Conservation (phyloP, 1,140 invertebrate genomes). For the Hylaeus volcanicus region DNA sequence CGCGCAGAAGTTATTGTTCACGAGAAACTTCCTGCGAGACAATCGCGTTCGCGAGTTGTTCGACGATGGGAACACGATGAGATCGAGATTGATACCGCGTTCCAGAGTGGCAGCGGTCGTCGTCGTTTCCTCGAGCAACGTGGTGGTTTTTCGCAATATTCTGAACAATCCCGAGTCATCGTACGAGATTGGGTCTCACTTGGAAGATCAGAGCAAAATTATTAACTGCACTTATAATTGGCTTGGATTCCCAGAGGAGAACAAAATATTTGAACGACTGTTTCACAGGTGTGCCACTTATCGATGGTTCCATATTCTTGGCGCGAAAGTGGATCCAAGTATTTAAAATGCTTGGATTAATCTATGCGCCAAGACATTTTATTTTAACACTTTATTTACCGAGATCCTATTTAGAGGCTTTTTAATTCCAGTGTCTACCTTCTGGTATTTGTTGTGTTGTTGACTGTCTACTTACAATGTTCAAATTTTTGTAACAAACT, state of each 20-base stretch:
- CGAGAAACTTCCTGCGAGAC: constrained; percentile 92
- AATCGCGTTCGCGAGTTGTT: constrained; percentile 95
- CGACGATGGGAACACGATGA: constrained; percentile 83
- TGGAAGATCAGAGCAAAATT: constrained; percentile 95
- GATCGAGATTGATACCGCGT: constrained; percentile 88
- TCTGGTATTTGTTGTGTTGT: too few relatives aligned
- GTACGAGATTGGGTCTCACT: constrained; percentile 97
- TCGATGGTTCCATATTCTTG: not conserved
- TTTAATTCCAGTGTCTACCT: too few relatives aligned
- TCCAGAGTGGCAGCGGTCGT: constrained; percentile 94
- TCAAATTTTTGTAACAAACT: too few relatives aligned
- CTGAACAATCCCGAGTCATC: constrained; percentile 94
- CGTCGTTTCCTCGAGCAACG: constrained; percentile 94
- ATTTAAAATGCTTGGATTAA: too few relatives aligned
- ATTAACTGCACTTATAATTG: constrained; percentile 97
- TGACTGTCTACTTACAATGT: too few relatives aligned
- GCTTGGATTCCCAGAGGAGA: constrained; percentile 90
- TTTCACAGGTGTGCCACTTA: constrained; percentile 86
- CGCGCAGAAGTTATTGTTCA: constrained; percentile 90
- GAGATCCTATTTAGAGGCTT: too few relatives aligned
- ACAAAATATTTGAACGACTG: constrained; percentile 88
- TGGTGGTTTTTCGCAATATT: constrained; percentile 94
- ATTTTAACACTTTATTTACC: too few relatives aligned
- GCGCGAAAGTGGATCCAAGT: not conserved
- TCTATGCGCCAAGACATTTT: too few relatives aligned